Evolutionary conservation across 30 jellyfish, hydroid and myxozoan species (phyloP), one percentile per base, ranked within the genome.

Genomic region (Cassiopea xamachana): DNA sequence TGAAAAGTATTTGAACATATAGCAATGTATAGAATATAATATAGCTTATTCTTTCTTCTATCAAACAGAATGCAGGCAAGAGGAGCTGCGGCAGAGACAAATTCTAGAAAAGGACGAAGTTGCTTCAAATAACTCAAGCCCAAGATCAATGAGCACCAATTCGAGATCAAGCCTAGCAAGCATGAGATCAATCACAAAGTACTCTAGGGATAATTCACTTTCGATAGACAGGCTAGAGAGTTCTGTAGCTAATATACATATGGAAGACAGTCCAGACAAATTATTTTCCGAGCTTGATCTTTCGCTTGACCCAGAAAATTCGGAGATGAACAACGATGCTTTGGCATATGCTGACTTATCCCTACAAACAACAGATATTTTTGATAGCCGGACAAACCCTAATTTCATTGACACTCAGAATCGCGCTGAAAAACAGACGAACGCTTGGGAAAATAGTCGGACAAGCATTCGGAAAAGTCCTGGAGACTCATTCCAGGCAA

Each of bases 51-150:
- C 12, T 55, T 10, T 55, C 64, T 55, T 55, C 12, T 55, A 55
- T 55, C 64, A 3, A 55, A 6, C 12, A 84, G 92, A 84, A 84
- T 84, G 92, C 85, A 84, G 92, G 45, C 92, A 84, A 84, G 92
- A 84, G 60, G 92, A 84, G 60, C 51, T 84, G 49, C 85, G 69
- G 19, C 77, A 71, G 75, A 61, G 83, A 15, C 77, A 43, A 51
- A 1, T 50, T 2, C n/a, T 44, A 2, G 58, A 48, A 51, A 59
- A 18, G n/a, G n/a, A 46, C 14, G 73, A 49, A 45, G 73, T n/a
- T 16, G 13, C 27, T n/a, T 78, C 87, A 14, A 78, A 44, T 50
- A 46, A 7, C 14, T 48, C 75, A 49, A 78, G 59, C 1, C 87
- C 87, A 51, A 84, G 85, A 69, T 69, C 92, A 44, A 47, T 75